A percentile compares a stretch with the other conserved stretches of the same genome.
phyloP scores from a whole-genome alignment of 2,113 vertebrate species.

The Myrmecobius fasciatus region DNA sequence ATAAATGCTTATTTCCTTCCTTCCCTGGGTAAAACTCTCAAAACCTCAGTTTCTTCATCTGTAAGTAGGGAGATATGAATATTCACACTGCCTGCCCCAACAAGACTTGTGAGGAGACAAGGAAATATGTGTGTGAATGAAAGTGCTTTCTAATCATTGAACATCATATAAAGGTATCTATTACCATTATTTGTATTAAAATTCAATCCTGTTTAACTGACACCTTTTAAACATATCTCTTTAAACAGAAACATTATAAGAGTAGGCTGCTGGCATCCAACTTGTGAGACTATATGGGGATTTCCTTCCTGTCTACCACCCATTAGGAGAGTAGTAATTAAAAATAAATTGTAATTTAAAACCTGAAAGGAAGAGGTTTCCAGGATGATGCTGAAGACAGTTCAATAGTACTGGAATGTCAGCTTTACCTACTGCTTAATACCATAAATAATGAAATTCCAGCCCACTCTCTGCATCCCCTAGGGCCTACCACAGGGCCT shows the following conservation, averaged over 20 bases:
- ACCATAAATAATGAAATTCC: conserved; percentile 29
- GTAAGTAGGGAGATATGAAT: neutral
- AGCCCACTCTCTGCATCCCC: neutral
- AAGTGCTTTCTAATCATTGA: neutral
- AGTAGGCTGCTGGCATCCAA: conserved; percentile 56
- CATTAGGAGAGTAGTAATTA: conserved; percentile 69
- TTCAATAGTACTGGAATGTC: conserved; percentile 29
- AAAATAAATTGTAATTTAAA: conserved; percentile 70
- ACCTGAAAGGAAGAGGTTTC: conserved; percentile 57
- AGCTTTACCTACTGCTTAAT: conserved; percentile 1
- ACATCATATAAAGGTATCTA: neutral
- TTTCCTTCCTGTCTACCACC: conserved; percentile 65
- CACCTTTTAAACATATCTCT: conserved; percentile 33
- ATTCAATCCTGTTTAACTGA: conserved; percentile 58
- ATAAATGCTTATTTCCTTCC: neutral
- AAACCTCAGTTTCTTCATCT: neutral
- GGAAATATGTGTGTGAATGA: neutral
- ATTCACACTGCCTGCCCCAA: neutral
- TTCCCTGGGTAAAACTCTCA: neutral
- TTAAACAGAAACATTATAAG: conserved; percentile 41
- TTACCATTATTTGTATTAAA: conserved; percentile 39
- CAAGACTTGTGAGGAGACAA: neutral
- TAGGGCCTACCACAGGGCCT: neutral
- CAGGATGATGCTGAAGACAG: conserved; percentile 30
- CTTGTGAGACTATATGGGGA: conserved; percentile 46